These are phyloP conservation scores for Thymelicus acteon DNA, from an alignment of 2,888 invertebrate species.

Conservation along the genomic window DNA sequence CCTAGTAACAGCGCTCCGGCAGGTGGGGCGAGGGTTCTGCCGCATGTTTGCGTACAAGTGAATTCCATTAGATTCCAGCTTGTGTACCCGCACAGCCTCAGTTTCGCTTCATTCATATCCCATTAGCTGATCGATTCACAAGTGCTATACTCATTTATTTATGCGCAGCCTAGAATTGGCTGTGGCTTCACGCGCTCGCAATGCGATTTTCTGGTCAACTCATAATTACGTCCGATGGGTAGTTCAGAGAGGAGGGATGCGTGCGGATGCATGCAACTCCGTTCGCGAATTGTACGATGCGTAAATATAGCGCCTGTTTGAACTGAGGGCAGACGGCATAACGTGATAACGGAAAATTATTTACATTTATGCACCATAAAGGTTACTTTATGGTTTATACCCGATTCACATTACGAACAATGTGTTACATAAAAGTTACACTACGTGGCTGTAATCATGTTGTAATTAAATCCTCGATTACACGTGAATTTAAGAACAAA, in stretches of 20 bases:
- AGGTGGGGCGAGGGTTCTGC: slow-evolving; percentile 63
- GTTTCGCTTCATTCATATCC: slow-evolving; percentile 80
- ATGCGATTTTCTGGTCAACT: slow-evolving; percentile 41
- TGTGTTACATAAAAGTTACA: not conserved
- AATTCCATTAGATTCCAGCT: slow-evolving; percentile 82
- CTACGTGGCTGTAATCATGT: too few species aligned
- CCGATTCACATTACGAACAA: slow-evolving; percentile 10
- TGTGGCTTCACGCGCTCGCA: slow-evolving; percentile 42
- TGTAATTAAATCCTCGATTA: too few species aligned
- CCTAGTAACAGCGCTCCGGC: slow-evolving; percentile 37
- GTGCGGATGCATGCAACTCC: slow-evolving; percentile 41
- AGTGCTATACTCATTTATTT: slow-evolving; percentile 70
- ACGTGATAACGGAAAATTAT: slow-evolving; percentile 15
- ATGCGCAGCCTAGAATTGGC: slow-evolving; percentile 46
- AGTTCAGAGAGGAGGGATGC: slow-evolving; percentile 40
- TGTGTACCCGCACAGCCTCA: slow-evolving; percentile 71
- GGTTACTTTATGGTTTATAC: slow-evolving; percentile 4
- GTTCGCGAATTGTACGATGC: slow-evolving; percentile 18
- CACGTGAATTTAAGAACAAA: too few species aligned
- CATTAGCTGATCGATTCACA: slow-evolving; percentile 82
- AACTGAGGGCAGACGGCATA: slow-evolving; percentile 8
- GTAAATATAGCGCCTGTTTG: slow-evolving; percentile 19
- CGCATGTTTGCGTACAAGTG: slow-evolving; percentile 84
- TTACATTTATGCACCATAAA: slow-evolving; percentile 14
- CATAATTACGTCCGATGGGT: slow-evolving; percentile 45